phyloP scores from a whole-genome alignment of 2,797 vertebrate genomes.

The Pangasius mekongensis region DNA sequence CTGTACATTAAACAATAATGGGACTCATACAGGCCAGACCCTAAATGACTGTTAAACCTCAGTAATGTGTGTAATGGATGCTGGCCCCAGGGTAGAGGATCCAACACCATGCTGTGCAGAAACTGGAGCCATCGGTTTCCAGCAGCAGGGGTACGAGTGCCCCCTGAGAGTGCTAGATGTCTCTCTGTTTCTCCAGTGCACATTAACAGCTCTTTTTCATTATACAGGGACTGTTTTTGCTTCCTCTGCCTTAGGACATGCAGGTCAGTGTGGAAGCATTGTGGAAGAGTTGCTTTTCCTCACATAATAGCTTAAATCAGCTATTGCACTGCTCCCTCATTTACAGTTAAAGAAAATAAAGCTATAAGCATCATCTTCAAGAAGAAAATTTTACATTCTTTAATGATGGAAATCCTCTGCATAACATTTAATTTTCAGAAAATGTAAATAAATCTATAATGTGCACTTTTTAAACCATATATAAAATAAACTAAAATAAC shows the following conservation, averaged over 20 bases:
- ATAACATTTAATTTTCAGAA: neutral
- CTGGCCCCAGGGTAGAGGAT: neutral
- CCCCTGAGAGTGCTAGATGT: neutral
- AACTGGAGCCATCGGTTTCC: neutral
- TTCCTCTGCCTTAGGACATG: neutral
- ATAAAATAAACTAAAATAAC: neutral
- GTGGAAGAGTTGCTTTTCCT: neutral
- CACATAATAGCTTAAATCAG: neutral
- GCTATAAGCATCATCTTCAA: neutral
- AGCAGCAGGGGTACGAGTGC: constrained; percentile 25
- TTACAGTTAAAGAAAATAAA: neutral
- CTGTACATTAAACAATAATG: constrained; percentile 12
- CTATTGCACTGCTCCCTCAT: neutral
- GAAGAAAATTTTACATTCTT: neutral
- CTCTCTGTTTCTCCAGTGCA: neutral
- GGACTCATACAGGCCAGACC: neutral
- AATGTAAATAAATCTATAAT: neutral
- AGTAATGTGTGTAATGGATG: constrained; percentile 15
- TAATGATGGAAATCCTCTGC: neutral
- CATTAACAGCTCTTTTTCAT: constrained; percentile 13
- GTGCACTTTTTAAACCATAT: neutral
- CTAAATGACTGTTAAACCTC: constrained; percentile 5
- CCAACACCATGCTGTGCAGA: constrained; percentile 12
- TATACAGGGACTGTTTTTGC: neutral
- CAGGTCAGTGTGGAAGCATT: neutral